Evolutionary conservation across 2,888 invertebrate species (phyloP).

Genomic region (Nymphalis c-album): DNA sequence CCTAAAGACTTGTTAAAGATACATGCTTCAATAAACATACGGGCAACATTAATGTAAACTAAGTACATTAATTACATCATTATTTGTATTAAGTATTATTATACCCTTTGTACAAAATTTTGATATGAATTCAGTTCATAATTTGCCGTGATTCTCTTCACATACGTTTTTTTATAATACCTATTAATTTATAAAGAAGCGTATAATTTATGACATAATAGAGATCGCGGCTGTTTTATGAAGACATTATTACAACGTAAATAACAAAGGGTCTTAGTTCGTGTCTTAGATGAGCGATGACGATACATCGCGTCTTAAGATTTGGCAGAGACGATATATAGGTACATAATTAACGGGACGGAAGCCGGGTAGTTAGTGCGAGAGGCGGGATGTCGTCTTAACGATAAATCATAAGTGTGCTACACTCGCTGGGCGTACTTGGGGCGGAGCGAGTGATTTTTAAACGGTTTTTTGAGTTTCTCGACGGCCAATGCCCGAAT

Average conservation of each 20-base stretch:
- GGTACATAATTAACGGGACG: conserved; percentile 74
- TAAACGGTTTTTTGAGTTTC: conserved; percentile 80
- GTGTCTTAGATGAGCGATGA: conserved; percentile 49
- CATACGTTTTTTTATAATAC: not conserved
- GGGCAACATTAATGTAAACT: too few species aligned
- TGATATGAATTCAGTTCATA: too few species aligned
- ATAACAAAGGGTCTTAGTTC: conserved; percentile 23
- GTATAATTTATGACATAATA: not conserved
- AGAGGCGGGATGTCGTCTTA: conserved; percentile 76
- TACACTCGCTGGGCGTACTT: conserved; percentile 72
- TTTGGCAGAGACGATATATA: conserved; percentile 59
- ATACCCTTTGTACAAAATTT: too few species aligned
- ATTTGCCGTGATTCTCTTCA: too few species aligned
- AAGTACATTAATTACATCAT: too few species aligned
- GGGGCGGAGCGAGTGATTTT: conserved; percentile 79
- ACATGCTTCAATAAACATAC: too few species aligned
- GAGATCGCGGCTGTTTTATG: conserved; percentile 20
- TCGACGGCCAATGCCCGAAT: conserved; percentile 72
- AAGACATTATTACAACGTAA: conserved; percentile 27
- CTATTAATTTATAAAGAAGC: not conserved
- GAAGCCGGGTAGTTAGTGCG: conserved; percentile 74
- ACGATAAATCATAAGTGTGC: conserved; percentile 80
- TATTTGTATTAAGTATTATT: too few species aligned
- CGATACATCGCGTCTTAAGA: conserved; percentile 60
- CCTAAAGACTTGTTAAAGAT: too few species aligned